Evolutionary conservation across 2,888 invertebrate genomes (phyloP).

Genomic region (Andrena bucephala): DNA sequence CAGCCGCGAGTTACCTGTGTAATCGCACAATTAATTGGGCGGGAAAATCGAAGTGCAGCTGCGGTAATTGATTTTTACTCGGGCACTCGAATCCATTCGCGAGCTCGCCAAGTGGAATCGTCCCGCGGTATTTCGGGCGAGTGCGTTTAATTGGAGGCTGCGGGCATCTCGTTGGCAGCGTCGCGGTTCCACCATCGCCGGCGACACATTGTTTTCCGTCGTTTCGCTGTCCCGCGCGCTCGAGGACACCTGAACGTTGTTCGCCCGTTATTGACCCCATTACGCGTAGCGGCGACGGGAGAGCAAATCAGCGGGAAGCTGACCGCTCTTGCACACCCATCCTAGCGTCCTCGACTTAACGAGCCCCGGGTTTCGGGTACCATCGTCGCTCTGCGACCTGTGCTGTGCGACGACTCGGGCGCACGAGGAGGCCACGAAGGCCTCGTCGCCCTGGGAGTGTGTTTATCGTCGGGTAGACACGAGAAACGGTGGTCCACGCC

Average conservation of each 20-base stretch:
- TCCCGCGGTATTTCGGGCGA: constrained; percentile 25
- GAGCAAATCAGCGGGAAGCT: constrained; percentile 54
- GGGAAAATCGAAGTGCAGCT: no score
- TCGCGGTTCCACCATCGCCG: constrained; percentile 25
- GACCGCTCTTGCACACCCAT: constrained; percentile 5
- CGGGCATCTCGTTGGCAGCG: constrained; percentile 3
- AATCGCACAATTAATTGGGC: no score
- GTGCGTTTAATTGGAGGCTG: constrained; percentile 20
- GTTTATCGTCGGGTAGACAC: no score
- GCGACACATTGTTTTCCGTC: constrained; percentile 12
- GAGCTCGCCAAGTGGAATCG: constrained; percentile 9
- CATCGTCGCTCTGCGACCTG: not conserved
- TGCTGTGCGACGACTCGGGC: not conserved
- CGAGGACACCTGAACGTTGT: constrained; percentile 29
- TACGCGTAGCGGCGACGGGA: constrained; percentile 60
- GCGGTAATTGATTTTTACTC: constrained; percentile 45
- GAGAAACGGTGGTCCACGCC: no score
- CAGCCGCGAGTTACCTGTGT: no score
- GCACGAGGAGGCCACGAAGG: not conserved
- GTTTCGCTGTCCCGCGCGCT: not conserved
- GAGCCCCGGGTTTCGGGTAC: not conserved
- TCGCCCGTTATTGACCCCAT: constrained; percentile 65
- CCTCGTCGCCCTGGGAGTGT: no score
- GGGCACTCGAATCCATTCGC: not conserved
- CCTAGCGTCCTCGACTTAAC: not conserved